Evolutionary conservation across 2,797 vertebrate genomes (phyloP).

Genomic region (Eulemur albifrons): DNA sequence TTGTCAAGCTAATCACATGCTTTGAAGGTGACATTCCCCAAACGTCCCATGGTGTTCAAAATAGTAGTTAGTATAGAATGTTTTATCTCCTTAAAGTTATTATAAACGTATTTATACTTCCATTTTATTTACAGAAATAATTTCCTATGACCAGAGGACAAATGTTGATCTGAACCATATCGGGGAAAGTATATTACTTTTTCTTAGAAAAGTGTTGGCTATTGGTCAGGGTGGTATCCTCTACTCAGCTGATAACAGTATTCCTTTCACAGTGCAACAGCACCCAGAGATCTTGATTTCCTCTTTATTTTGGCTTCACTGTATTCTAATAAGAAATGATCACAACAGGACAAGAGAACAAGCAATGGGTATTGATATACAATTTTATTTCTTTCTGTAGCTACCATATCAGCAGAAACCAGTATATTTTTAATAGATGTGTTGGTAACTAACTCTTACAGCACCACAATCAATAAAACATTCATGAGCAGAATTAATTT

Average conservation of each 20-base stretch:
- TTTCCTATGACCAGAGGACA: not conserved
- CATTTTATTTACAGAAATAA: slow-evolving; percentile 26
- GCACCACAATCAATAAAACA: not conserved
- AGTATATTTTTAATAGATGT: slow-evolving; percentile 7
- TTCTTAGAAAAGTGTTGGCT: not conserved
- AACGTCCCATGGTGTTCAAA: not conserved
- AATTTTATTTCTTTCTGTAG: not conserved
- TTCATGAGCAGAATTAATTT: not conserved
- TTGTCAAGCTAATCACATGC: not conserved
- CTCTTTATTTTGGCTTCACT: not conserved
- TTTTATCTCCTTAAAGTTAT: not conserved
- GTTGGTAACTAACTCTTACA: not conserved
- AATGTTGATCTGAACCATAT: not conserved
- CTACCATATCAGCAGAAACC: not conserved
- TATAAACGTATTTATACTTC: not conserved
- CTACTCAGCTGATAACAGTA: not conserved
- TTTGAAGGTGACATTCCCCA: not conserved
- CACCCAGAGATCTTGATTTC: not conserved
- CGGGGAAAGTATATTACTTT: not conserved
- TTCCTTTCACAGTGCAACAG: not conserved
- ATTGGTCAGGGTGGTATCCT: not conserved
- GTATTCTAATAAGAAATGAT: not conserved
- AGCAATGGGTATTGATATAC: not conserved
- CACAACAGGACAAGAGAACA: not conserved
- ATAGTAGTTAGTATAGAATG: not conserved